phyloP scores from a whole-genome alignment of 2,797 vertebrate genomes.

The Epinephelus malabaricus region DNA sequence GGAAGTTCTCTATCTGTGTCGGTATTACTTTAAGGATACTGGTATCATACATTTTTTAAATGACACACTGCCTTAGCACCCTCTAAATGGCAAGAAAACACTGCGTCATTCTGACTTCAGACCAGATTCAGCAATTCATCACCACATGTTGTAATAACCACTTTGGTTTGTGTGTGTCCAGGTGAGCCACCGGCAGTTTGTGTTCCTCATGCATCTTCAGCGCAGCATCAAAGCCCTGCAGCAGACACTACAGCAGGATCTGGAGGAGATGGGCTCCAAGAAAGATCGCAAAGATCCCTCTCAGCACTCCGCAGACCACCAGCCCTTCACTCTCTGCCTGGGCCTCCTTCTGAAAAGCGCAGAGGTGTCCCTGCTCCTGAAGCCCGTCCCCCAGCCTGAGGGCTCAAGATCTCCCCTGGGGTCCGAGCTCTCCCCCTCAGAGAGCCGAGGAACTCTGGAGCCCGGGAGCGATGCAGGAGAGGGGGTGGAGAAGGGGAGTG shows the following conservation, averaged over 20 bases:
- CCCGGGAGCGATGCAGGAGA: constrained; percentile 79
- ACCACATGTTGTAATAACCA: neutral
- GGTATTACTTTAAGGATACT: no score
- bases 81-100: no score
- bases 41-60: no score
- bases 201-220: constrained; percentile 94
- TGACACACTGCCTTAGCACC: no score
- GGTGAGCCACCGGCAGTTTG: constrained; percentile 96
- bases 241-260: constrained; percentile 92
- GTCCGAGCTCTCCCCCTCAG: constrained; percentile 88
- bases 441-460: constrained; percentile 86
- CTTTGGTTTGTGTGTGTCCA: constrained; percentile 46
- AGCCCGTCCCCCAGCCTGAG: constrained; percentile 88
- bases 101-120: no score
- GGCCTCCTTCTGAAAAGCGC: constrained; percentile 93
- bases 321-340: constrained; percentile 88
- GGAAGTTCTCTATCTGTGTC: no score
- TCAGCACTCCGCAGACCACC: constrained; percentile 61
- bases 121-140: no score
- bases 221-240: constrained; percentile 92
- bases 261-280: constrained; percentile 86
- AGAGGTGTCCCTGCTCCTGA: constrained; percentile 93
- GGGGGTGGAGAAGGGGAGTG: constrained; percentile 62
- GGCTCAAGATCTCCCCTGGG: constrained; percentile 78
- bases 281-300: constrained; percentile 70